Evolutionary conservation across 2,797 vertebrate genomes (phyloP), one percentile per base, ranked within the genome.

Genomic region (Clarias platycephalus): DNA sequence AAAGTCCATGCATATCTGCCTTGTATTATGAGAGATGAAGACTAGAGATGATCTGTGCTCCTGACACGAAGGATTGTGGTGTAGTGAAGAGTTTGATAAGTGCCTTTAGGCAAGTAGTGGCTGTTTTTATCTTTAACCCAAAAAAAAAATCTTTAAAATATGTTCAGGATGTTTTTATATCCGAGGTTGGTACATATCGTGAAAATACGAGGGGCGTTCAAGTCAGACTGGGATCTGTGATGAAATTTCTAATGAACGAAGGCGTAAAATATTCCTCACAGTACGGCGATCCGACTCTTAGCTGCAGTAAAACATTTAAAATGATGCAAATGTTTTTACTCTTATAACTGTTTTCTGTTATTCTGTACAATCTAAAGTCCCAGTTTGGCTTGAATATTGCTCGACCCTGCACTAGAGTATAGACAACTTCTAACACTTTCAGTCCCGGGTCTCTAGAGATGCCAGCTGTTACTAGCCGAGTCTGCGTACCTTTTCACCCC

Each of bases 401-500:
- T 53, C 49, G 49, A 53, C 49, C 40, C 40, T 6, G 0, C 4
- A 2, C 6, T n/a, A 53, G 15, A 53, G 26, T 53, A 53, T 53
- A 53, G 40, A 49, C 53, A 26, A 16, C 70, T 16, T 26, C 40
- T 26, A 13, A 26, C 12, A 44, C 80, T 68, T 78, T 66, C 37
- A 13, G 53, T 75, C 55, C 34, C 81, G 78, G 12, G 49, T 82
- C 83, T 70, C 74, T 62, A 67, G 81, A 71, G 75, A 67, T 9
- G 20, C 60, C 77, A 68, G 53, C 57, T 84, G 81, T 84, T 82
- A 81, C 78, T 67, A 75, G 34, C 24, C 71, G 26, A 28, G 81
- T 63, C 74, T n/a, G 60, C 72, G 57, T 70, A 66, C 44, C 67
- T 84, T 55, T 82, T 76, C 78, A 72, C 78, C 44, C 40, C 86